Evolutionary conservation across 2,797 vertebrate species (phyloP).

Genomic region (Gymnodraco acuticeps): DNA sequence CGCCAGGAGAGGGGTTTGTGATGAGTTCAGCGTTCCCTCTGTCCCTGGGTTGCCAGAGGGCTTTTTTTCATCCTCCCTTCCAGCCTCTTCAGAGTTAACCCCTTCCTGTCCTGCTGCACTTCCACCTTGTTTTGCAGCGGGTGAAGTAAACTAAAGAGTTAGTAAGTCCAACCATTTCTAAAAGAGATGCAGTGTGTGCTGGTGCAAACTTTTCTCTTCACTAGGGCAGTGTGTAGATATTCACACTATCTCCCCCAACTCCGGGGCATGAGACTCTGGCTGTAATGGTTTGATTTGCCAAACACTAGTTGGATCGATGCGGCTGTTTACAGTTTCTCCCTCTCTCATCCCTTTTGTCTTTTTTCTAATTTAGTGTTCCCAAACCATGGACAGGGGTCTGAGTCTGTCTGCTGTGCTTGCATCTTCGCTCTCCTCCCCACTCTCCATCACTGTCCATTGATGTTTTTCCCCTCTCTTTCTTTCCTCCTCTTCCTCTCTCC

Average conservation of each 20-base stretch:
- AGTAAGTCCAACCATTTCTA: slow-evolving; percentile 49
- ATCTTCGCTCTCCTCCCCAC: slow-evolving; percentile 84
- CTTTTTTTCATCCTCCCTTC: slow-evolving; percentile 73
- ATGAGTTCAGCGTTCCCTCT: slow-evolving; percentile 88
- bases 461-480: slow-evolving; percentile 82
- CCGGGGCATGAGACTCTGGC: slow-evolving; percentile 63
- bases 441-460: slow-evolving; percentile 96
- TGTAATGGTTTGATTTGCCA: slow-evolving; percentile 86
- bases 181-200: slow-evolving; percentile 50
- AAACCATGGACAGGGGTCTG: slow-evolving; percentile 85
- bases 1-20: slow-evolving; percentile 84
- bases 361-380: slow-evolving; percentile 90
- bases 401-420: slow-evolving; percentile 90
- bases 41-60: slow-evolving; percentile 84
- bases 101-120: slow-evolving; percentile 63
- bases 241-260: slow-evolving; percentile 67
- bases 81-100: slow-evolving; percentile 76
- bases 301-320: slow-evolving; percentile 86
- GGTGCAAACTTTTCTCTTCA: slow-evolving; percentile 70
- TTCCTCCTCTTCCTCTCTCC: slow-evolving; percentile 85
- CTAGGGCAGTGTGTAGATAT: slow-evolving; percentile 66
- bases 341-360: slow-evolving; percentile 87
- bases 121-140: slow-evolving; percentile 51
- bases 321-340: slow-evolving; percentile 86
- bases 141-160: slow-evolving; percentile 48